These are phyloP conservation scores for Gorilla gorilla DNA, from an alignment of 2,113 vertebrate genomes.

Conservation along the genomic window DNA sequence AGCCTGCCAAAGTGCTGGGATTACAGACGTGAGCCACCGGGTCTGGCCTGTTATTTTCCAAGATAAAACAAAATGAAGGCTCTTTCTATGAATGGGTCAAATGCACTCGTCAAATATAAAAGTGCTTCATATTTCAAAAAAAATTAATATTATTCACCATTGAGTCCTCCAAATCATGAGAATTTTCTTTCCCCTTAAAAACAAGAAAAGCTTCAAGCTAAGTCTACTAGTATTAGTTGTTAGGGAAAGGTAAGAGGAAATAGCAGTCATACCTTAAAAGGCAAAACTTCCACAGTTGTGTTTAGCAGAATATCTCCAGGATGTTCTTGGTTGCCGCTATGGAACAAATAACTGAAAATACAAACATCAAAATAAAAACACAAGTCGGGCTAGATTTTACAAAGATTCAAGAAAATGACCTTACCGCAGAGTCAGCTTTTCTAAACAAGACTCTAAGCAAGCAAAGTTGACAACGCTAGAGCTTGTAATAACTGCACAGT, in stretches of 20 bases:
- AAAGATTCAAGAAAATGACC: not conserved
- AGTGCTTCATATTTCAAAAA: not conserved
- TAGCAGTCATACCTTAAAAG: constrained; percentile 88
- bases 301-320: constrained; percentile 96
- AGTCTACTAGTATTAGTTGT: not conserved
- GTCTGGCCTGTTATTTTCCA: not conserved
- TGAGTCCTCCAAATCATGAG: not conserved
- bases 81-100: not conserved
- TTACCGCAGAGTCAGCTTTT: not conserved
- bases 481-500: accelerated
- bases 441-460: not conserved
- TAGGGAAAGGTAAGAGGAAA: not conserved
- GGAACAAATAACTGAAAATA: constrained; percentile 94
- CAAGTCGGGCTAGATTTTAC: not conserved
- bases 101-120: not conserved
- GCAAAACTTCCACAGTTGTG: constrained; percentile 95
- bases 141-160: not conserved
- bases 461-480: not conserved
- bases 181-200: constrained; percentile 6
- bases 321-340: constrained; percentile 97
- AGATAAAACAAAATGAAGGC: constrained; percentile 32
- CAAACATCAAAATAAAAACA: constrained; percentile 27
- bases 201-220: constrained; percentile 36
- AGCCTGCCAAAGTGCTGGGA: too few relatives aligned
- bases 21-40: too few relatives aligned